Base-by-base conservation (phyloP, 2,888 invertebrate genomes). In the Lochmaea crataegi region DNA sequence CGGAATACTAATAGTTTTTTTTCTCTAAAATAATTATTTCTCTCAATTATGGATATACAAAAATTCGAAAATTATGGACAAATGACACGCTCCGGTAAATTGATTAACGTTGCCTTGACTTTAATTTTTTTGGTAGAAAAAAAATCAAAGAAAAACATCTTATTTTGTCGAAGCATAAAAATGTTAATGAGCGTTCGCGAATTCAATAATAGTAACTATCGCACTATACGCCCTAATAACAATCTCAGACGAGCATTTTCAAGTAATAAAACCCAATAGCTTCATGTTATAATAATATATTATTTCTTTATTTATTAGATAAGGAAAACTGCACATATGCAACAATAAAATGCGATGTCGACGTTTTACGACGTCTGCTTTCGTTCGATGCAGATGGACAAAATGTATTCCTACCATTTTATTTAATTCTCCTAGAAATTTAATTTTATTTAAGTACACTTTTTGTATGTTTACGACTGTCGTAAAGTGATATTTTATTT, bases 381-480 rank as follows among this genome's bases (percentile, higher is more conserved):
- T 65, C 65, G 38, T 51, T 22, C 57, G 22, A 57, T 22, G 57
- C 57, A 57, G 57, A 57, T 57, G 22, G 57, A 22, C 18, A 71
- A 69, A 75, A 76, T 65, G 42, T 53, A 32, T 67, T 74, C 65
- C 68, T 70, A 69, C 72, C 74, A n/a, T 63, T 68, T 61, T 61
- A 68, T 75, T 70, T 74, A 75, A 73, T 75, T 76, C 71, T 69
- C 72, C 66, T 74, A 60, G 58, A 73, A 74, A 69, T 76, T 77
- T 71, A 68, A 75, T 70, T 77, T 75, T 74, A 75, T 75, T 60
- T 48, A 60, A 60, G 68, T 60, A 71, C 51, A 60, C 53, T 65
- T 51, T 69, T n/a, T 56, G 16, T 64, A 64, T 72, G 63, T 48
- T 63, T 60, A 38, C 38, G 12, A 38, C 9, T n/a, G 14, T 65